Percentiles rank a stretch among this genome's conserved stretches.
Conservation (phyloP, 92 coral and sea anemone species). For the Zoanthus sociatus region DNA sequence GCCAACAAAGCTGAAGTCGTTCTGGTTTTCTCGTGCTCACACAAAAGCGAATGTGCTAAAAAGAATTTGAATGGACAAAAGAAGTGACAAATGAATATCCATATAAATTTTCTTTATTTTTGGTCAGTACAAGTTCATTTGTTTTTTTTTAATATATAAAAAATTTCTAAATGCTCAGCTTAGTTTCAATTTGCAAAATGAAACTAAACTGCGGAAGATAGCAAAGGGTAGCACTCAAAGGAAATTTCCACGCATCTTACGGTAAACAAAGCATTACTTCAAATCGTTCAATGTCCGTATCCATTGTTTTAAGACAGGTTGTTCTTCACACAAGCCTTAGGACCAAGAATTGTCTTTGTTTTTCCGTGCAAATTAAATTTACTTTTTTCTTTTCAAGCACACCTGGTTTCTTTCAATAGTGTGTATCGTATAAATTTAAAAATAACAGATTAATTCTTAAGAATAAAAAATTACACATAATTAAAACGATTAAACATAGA, state of each 20-base stretch:
- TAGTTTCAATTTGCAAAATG: neutral
- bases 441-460: neutral
- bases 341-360: neutral
- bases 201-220: too few relatives aligned
- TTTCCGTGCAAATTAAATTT: constrained; percentile 8
- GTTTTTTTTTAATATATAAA: neutral
- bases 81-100: constrained; percentile 3
- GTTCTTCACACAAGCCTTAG: neutral
- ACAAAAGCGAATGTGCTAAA: constrained; percentile 12
- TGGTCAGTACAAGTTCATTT: constrained; percentile 11
- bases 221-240: neutral
- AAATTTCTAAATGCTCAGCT: neutral
- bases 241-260: neutral
- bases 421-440: constrained; percentile 18
- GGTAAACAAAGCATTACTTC: neutral
- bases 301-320: constrained; percentile 18
- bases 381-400: constrained; percentile 5
- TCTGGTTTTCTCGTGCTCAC: constrained; percentile 3
- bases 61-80: constrained; percentile 31
- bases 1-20: neutral
- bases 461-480: neutral
- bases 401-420: constrained; percentile 11
- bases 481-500: neutral
- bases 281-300: neutral
- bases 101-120: neutral